Evolutionary conservation across 2,797 vertebrate genomes (phyloP).

Genomic region (Gadopsis marmoratus): DNA sequence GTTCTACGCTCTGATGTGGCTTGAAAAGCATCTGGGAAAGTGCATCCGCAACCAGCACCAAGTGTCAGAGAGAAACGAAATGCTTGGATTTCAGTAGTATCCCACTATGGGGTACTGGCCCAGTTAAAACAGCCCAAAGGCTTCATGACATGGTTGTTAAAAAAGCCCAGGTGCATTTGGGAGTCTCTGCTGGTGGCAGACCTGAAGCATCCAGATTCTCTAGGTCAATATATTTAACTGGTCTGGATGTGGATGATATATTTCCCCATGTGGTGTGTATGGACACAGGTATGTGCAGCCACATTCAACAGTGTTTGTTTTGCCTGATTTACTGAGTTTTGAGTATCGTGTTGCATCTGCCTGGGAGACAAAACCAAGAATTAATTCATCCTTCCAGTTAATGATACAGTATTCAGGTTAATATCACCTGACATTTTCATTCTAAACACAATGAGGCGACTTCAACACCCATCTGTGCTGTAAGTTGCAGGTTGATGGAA

Average conservation of each 20-base stretch:
- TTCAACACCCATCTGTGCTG: background rate
- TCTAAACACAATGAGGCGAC: background rate
- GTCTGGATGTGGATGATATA: background rate
- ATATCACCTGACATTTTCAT: background rate
- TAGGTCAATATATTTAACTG: background rate
- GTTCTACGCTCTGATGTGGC: conserved; percentile 60
- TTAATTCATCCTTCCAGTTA: background rate
- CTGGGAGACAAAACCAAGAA: background rate
- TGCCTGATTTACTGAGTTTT: background rate
- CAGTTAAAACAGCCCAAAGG: conserved; percentile 5
- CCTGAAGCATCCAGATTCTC: conserved; percentile 10
- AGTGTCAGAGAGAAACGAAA: conserved; percentile 28
- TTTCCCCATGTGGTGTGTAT: background rate
- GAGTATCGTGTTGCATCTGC: background rate
- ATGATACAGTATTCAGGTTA: background rate
- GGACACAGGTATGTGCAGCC: background rate
- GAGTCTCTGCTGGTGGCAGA: background rate
- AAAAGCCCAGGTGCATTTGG: conserved; percentile 7
- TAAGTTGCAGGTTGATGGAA: background rate
- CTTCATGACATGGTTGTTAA: conserved; percentile 23
- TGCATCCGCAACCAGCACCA: conserved; percentile 26
- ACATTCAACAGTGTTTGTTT: background rate
- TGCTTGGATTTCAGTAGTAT: conserved; percentile 31
- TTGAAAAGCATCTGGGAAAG: conserved; percentile 59
- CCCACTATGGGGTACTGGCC: conserved; percentile 16